phyloP scores from a whole-genome alignment of 2,888 invertebrate genomes.

The Chrysolina oricalcia region DNA sequence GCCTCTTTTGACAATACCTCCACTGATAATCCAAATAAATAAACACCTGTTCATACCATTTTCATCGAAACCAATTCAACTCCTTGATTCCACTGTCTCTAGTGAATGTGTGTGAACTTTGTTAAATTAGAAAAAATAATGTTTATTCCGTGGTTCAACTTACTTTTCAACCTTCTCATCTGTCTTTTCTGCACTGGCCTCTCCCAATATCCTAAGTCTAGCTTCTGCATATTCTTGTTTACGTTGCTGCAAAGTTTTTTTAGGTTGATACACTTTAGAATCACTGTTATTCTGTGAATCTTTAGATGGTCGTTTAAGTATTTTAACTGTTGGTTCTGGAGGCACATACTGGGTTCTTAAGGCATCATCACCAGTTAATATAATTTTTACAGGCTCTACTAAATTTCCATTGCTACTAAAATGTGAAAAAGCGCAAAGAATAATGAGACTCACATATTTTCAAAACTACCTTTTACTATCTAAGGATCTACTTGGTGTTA shows the following conservation, averaged over 20 bases:
- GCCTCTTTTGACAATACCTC: too few species aligned
- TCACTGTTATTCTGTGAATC: constrained; percentile 74
- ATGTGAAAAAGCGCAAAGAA: constrained; percentile 20
- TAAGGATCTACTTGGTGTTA: constrained; percentile 66
- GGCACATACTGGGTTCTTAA: constrained; percentile 86
- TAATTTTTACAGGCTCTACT: constrained; percentile 77
- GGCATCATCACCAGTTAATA: constrained; percentile 86
- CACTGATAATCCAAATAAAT: too few species aligned
- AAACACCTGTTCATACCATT: too few species aligned
- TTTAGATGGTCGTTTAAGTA: constrained; percentile 82
- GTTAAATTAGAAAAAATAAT: not conserved
- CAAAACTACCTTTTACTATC: constrained; percentile 65
- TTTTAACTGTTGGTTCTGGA: constrained; percentile 88
- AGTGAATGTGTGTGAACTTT: too few species aligned
- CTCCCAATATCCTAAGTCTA: constrained; percentile 90
- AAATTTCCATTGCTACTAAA: constrained; percentile 69
- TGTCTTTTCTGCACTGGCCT: constrained; percentile 86
- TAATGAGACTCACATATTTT: constrained; percentile 21
- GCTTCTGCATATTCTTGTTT: constrained; percentile 96
- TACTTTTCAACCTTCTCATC: constrained; percentile 76
- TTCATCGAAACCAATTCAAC: too few species aligned
- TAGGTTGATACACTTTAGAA: constrained; percentile 81
- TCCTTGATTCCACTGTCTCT: too few species aligned
- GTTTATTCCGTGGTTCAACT: constrained; percentile 14
- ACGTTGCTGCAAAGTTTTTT: constrained; percentile 89